These are phyloP conservation scores for Eupithecia exiguata DNA, from an alignment of 2,888 invertebrate species.

Conservation along the genomic window DNA sequence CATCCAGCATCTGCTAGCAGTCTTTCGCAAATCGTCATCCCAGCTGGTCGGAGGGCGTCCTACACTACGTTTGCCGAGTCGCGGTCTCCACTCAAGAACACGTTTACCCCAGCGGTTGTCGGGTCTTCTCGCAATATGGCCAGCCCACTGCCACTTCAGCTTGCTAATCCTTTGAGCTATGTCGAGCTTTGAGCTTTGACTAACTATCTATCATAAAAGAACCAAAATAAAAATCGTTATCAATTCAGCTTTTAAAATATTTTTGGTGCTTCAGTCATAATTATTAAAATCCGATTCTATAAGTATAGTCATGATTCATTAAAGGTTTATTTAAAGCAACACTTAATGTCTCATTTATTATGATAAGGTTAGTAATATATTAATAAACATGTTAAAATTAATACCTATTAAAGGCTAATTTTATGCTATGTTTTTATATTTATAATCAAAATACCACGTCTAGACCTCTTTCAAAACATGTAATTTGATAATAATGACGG, in stretches of 20 bases:
- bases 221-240: background rate
- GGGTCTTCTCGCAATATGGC: no score
- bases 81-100: no score
- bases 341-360: background rate
- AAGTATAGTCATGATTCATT: background rate
- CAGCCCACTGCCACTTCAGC: no score
- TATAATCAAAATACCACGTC: background rate
- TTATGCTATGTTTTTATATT: background rate
- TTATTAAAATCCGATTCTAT: background rate
- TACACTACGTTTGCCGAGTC: no score
- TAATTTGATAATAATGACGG: background rate
- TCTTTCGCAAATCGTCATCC: no score
- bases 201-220: background rate
- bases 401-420: background rate
- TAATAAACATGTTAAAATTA: no score
- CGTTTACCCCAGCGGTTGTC: no score
- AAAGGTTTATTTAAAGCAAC: background rate
- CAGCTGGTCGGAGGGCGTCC: no score
- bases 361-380: background rate
- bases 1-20: no score
- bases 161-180: no score
- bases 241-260: background rate
- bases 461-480: background rate
- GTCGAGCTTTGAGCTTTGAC: no score
- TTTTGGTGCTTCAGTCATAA: background rate